These are phyloP conservation scores for Eilema caniola DNA, from an alignment of 2,888 invertebrate species.

Conservation along the genomic window DNA sequence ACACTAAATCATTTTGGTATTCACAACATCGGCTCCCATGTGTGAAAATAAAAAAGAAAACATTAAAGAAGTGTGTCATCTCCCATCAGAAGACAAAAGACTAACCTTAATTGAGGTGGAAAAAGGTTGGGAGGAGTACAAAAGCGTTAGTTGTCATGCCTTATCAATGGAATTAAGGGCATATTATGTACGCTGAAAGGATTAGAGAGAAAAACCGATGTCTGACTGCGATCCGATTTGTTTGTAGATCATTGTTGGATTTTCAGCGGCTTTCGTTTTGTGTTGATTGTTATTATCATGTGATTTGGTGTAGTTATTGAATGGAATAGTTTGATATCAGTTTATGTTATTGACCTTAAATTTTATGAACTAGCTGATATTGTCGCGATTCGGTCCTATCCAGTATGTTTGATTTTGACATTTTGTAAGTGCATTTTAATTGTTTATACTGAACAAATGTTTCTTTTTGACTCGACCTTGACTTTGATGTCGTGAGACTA, in stretches of 20 bases:
- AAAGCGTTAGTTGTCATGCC: constrained; percentile 84
- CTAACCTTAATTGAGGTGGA: constrained; percentile 79
- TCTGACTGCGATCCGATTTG: constrained; percentile 51
- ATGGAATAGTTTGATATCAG: neutral
- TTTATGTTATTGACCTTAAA: neutral
- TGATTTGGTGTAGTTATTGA: constrained; percentile 18
- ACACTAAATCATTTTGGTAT: constrained; percentile 82
- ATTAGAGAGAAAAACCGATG: constrained; percentile 77
- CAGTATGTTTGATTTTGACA: too few relatives aligned
- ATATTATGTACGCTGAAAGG: constrained; percentile 84
- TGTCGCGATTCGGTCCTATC: too few relatives aligned
- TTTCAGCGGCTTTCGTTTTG: constrained; percentile 36
- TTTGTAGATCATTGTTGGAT: constrained; percentile 48
- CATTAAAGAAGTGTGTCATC: constrained; percentile 77
- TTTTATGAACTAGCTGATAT: neutral
- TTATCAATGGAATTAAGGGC: constrained; percentile 85
- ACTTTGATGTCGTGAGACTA: too few relatives aligned
- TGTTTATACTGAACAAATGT: too few relatives aligned
- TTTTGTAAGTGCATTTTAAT: too few relatives aligned
- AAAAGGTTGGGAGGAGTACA: constrained; percentile 71
- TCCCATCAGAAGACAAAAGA: constrained; percentile 79
- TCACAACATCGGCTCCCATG: constrained; percentile 78
- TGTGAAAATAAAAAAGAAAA: constrained; percentile 52
- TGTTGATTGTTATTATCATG: constrained; percentile 23
- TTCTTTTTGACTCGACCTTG: too few relatives aligned